Percentiles rank a stretch among this genome's conserved stretches.
Evolutionary conservation across 2,888 invertebrate genomes (phyloP).

Genomic region (Pimpla rufipes): DNA sequence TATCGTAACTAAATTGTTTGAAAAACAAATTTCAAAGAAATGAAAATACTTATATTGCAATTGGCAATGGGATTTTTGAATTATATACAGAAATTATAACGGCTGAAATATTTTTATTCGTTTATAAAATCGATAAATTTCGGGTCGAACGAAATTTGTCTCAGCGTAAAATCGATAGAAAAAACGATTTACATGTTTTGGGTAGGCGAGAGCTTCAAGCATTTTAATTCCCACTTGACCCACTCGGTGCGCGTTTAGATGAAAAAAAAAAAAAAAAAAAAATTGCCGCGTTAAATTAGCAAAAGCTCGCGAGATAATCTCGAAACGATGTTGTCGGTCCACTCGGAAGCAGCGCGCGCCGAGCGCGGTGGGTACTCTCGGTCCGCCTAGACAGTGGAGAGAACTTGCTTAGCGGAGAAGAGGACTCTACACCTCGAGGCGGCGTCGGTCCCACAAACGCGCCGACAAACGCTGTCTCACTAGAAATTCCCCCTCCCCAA

Average conservation of each 20-base stretch:
- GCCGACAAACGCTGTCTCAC: slow-evolving; percentile 84
- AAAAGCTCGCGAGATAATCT: slow-evolving; percentile 16
- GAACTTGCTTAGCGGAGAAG: slow-evolving; percentile 32
- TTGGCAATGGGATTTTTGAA: too few species aligned
- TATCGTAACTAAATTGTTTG: not conserved
- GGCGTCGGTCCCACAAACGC: slow-evolving; percentile 83
- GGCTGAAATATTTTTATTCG: too few species aligned
- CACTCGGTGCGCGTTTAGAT: not conserved
- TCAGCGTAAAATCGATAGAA: too few species aligned
- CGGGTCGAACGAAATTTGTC: too few species aligned
- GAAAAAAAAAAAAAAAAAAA: not conserved
- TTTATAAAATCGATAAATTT: too few species aligned
- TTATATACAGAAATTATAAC: too few species aligned
- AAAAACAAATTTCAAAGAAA: not conserved
- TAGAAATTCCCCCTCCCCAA: slow-evolving; percentile 74
- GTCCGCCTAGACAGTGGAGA: slow-evolving; percentile 39
- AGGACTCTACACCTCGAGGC: slow-evolving; percentile 77
- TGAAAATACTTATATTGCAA: too few species aligned
- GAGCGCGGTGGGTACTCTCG: slow-evolving; percentile 36
- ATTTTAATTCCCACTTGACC: slow-evolving; percentile 2
- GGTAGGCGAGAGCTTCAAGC: not conserved
- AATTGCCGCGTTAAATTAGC: slow-evolving; percentile 1
- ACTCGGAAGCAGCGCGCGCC: slow-evolving; percentile 23
- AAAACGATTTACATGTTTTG: too few species aligned
- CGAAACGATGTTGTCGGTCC: slow-evolving; percentile 1